Percentiles rank a stretch among this genome's conserved stretches.
phyloP scores from a whole-genome alignment of 2,888 invertebrate genomes.

The Camponotus fellah region DNA sequence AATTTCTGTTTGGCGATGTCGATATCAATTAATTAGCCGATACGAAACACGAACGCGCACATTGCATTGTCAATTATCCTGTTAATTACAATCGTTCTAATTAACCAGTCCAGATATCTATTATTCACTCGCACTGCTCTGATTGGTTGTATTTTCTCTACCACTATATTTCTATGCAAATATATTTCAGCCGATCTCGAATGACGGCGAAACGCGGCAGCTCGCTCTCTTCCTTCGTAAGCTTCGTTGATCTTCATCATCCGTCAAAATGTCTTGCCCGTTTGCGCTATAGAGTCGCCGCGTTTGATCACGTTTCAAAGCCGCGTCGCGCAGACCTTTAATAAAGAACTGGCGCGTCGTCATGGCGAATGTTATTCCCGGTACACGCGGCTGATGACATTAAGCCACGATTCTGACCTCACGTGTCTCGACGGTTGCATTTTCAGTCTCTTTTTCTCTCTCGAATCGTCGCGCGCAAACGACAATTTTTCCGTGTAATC shows the following conservation, averaged over 20 bases:
- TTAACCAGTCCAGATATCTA: constrained; percentile 49
- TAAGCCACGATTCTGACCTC: constrained; percentile 55
- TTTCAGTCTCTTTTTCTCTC: constrained; percentile 1
- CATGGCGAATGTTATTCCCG: constrained; percentile 64
- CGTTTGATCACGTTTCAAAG: constrained; percentile 79
- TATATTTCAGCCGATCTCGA: constrained; percentile 26
- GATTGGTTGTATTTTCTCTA: neutral
- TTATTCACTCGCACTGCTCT: constrained; percentile 1
- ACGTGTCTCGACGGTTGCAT: constrained; percentile 41
- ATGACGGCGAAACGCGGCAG: neutral
- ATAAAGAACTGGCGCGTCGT: constrained; percentile 65
- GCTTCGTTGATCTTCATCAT: constrained; percentile 75
- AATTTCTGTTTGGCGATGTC: constrained; percentile 18
- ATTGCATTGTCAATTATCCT: constrained; percentile 62
- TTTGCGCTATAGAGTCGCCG: constrained; percentile 67
- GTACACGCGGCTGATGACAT: constrained; percentile 16
- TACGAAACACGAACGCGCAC: constrained; percentile 44
- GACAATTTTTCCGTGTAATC: constrained; percentile 55
- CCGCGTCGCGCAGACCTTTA: constrained; percentile 62
- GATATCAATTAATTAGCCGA: constrained; percentile 30
- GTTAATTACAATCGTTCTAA: constrained; percentile 67
- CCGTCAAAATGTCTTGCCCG: constrained; percentile 64
- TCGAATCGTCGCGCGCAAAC: constrained; percentile 12
- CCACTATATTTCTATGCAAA: neutral
- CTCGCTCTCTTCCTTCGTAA: constrained; percentile 31